phyloP scores from a whole-genome alignment of 2,888 invertebrate genomes.

The Erpobdella octoculata region DNA sequence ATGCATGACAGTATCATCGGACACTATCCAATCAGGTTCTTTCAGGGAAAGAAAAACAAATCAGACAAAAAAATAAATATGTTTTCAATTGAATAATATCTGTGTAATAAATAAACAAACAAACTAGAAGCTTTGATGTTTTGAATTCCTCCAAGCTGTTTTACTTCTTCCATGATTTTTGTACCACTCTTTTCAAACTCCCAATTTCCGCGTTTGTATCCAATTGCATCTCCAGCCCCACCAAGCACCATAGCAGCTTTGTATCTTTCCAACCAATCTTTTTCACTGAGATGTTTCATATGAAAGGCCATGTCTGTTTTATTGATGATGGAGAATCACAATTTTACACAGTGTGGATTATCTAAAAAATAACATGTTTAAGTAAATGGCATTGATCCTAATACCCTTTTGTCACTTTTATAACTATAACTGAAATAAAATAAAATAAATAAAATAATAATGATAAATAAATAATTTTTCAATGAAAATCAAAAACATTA shows the following conservation, averaged over 20 bases:
- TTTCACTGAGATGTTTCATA: background rate
- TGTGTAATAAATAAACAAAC: too few species aligned
- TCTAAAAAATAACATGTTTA: background rate
- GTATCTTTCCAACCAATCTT: constrained; percentile 11
- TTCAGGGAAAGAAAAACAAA: too few species aligned
- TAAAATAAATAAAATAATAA: background rate
- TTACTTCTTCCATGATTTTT: constrained; percentile 11
- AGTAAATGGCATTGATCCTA: background rate
- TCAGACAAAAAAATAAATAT: too few species aligned
- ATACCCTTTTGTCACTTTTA: too few species aligned
- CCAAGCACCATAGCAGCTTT: constrained; percentile 23
- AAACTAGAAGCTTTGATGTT: background rate
- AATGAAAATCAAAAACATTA: background rate
- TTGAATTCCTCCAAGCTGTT: constrained; percentile 19
- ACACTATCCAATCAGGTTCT: constrained; percentile 44
- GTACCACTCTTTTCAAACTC: constrained; percentile 10
- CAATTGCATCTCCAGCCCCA: constrained; percentile 18
- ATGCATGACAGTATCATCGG: constrained; percentile 51
- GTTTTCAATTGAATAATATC: too few species aligned
- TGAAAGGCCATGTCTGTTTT: background rate
- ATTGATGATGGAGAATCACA: too few species aligned
- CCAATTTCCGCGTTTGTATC: constrained; percentile 11
- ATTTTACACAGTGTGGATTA: background rate
- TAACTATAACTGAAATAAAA: background rate
- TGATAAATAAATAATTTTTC: background rate